Percentiles rank a stretch among this genome's conserved stretches.
Evolutionary conservation across 2,797 vertebrate genomes (phyloP).

Genomic region (Gephyroberyx darwinii): DNA sequence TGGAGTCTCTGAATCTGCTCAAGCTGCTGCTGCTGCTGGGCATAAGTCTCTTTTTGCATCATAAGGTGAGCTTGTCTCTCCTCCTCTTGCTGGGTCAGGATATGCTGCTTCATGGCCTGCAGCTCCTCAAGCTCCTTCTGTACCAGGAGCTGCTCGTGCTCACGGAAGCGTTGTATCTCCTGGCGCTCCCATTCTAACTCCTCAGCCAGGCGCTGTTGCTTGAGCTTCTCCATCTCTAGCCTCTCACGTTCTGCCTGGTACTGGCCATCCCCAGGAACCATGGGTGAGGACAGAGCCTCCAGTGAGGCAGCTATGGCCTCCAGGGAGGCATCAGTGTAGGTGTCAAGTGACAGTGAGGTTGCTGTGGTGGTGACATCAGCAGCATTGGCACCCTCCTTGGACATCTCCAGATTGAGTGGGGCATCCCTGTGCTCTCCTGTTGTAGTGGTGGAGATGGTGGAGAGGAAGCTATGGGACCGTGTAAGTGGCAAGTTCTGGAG

Average conservation of each 20-base stretch:
- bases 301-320: slow-evolving; percentile 85
- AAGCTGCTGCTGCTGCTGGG: slow-evolving; percentile 95
- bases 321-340: slow-evolving; percentile 88
- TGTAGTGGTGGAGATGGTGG: slow-evolving; percentile 85
- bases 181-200: slow-evolving; percentile 98
- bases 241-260: slow-evolving; percentile 95
- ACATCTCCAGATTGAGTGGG: slow-evolving; percentile 85
- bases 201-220: slow-evolving; percentile 96
- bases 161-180: slow-evolving; percentile 97
- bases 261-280: slow-evolving; percentile 92
- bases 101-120: slow-evolving; percentile 97
- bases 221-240: slow-evolving; percentile 96
- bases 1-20: slow-evolving; percentile 99
- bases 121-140: slow-evolving; percentile 98
- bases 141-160: slow-evolving; percentile 96
- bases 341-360: slow-evolving; percentile 86
- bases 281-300: slow-evolving; percentile 90
- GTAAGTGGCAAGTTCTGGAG: slow-evolving; percentile 90
- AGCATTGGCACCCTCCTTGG: slow-evolving; percentile 76
- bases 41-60: slow-evolving; percentile 98
- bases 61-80: slow-evolving; percentile 96
- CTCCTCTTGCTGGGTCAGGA: slow-evolving; percentile 95
- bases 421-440: slow-evolving; percentile 82
- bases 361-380: slow-evolving; percentile 74
- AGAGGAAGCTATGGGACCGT: slow-evolving; percentile 92